Conservation (phyloP, 2,888 invertebrate species). For the Yponomeuta sedellus region DNA sequence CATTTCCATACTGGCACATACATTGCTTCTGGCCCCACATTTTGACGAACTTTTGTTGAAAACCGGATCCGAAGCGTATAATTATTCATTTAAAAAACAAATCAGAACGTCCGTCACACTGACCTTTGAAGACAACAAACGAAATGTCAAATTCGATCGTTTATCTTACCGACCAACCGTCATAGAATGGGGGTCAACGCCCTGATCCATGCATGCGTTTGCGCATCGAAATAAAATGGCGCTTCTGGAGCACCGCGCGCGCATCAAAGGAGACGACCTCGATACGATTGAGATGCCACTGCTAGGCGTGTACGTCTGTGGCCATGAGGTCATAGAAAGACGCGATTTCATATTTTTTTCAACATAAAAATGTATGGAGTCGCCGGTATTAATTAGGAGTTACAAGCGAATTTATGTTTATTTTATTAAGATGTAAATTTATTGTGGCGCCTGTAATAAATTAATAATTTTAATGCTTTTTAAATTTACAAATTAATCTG, state of each 20-base stretch:
- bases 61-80: background rate
- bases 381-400: background rate
- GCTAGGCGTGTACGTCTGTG: constrained; percentile 5
- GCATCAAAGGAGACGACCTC: constrained; percentile 35
- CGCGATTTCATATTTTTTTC: background rate
- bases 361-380: too few relatives aligned
- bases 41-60: background rate
- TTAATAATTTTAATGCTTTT: background rate
- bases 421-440: too few relatives aligned
- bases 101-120: background rate
- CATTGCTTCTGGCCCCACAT: too few relatives aligned
- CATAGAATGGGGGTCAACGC: constrained; percentile 31
- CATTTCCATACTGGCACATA: too few relatives aligned
- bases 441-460: background rate
- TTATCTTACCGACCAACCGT: background rate
- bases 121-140: background rate
- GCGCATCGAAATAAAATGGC: constrained; percentile 39
- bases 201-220: constrained; percentile 28
- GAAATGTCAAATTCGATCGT: background rate
- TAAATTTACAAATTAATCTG: too few relatives aligned
- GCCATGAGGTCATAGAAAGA: background rate
- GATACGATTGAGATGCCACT: constrained; percentile 25
- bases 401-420: too few relatives aligned
- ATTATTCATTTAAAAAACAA: constrained; percentile 1
- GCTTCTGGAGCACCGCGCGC: constrained; percentile 33